These are phyloP conservation scores for Sminthurides bifidus DNA, from an alignment of 1,140 invertebrate genomes.

Conservation along the genomic window DNA sequence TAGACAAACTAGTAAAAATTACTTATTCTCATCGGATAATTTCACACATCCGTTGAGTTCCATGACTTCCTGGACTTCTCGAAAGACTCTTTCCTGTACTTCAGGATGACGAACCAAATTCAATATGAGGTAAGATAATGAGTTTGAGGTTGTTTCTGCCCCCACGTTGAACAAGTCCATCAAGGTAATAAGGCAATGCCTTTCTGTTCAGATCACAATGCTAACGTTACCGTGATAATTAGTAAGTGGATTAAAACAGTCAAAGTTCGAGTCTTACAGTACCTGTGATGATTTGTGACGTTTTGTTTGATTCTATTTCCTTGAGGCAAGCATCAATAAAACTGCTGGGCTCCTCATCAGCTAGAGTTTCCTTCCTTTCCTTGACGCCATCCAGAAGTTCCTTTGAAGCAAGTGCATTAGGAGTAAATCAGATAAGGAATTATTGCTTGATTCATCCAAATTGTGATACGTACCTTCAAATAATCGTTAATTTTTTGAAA, in stretches of 20 bases:
- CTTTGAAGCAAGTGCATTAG: neutral
- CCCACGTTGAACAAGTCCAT: constrained; percentile 48
- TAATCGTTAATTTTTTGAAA: neutral
- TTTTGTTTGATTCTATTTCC: constrained; percentile 5
- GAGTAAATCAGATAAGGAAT: neutral
- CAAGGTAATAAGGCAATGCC: constrained; percentile 4
- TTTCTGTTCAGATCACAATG: constrained; percentile 3
- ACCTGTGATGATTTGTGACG: neutral
- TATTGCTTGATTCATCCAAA: neutral
- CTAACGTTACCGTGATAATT: neutral
- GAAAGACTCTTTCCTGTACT: constrained; percentile 62
- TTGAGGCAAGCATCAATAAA: constrained; percentile 10
- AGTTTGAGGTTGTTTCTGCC: constrained; percentile 66
- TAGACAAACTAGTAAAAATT: constrained; percentile 33
- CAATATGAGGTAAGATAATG: constrained; percentile 61
- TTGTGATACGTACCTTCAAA: neutral
- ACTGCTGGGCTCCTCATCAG: neutral
- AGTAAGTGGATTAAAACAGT: neutral
- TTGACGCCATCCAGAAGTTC: neutral
- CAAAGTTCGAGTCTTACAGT: neutral
- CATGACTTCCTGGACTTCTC: constrained; percentile 64
- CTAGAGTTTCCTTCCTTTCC: neutral
- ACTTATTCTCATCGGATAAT: constrained; percentile 56
- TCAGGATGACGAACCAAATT: constrained; percentile 60
- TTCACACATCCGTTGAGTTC: constrained; percentile 51